Base-by-base conservation (phyloP, 2,113 vertebrate genomes). In the Catharus minimus region DNA sequence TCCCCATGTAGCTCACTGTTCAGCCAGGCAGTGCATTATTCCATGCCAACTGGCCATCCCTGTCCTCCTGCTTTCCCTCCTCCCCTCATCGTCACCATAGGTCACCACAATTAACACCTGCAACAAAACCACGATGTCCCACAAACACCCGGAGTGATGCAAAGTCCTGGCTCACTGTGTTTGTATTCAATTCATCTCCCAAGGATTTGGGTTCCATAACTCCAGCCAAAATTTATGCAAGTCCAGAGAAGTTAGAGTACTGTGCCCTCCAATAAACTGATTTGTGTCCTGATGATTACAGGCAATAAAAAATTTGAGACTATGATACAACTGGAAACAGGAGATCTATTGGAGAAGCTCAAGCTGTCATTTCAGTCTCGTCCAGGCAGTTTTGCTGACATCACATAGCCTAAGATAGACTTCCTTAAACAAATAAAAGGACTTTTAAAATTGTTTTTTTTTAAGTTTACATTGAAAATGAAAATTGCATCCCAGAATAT, bases 31-130 rank as follows among this genome's bases (percentile, higher is more conserved):
- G 26, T 12, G 18, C 39, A 17, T 77, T 19, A 17, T 77, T 19
- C 39, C 10, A 10, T 0, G 24, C 56, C 68, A 83, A 52, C 68
- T 90, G 80, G 80, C 73, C 1, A 39, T 58, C 28, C 3, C 62
- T 69, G 33, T 28, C 50, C 72, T 73, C 47, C 86, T 76, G 58
- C 28, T 85, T n/a, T 27, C 66, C 88, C 92, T 80, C 39, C 60
- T 62, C 43, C 60, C 47, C n/a, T 88, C 65, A 26, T 22, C 19
- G 15, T 30, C 76, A 74, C 39, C 43, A 47, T 4, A 69, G 72
- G 56, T 62, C 88, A 90, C 27, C 68, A 58, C 53, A 44, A 52
- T 74, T 71, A 18, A 67, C 57, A 43, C 19, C 44, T 58, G 39
- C 56, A 65, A 39, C 19, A 39, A 79, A 85, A 79, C 36, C 41